Percentiles rank a stretch among this genome's conserved stretches.
Conservation (phyloP, 2,797 vertebrate genomes). For the Ciconia nigra region DNA sequence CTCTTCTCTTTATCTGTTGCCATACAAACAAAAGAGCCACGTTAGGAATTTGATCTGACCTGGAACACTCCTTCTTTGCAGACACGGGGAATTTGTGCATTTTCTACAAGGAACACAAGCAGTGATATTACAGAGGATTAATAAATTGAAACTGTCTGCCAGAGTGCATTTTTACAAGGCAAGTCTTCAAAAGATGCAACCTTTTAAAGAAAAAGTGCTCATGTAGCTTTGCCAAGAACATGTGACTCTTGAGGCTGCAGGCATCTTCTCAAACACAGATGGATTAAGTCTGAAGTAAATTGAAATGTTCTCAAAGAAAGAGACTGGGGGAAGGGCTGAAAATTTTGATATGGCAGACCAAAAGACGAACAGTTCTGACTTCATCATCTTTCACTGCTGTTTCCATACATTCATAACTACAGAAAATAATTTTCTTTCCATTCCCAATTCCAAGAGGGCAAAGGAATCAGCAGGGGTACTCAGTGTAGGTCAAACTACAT, state of each 20-base stretch:
- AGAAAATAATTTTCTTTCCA: background rate
- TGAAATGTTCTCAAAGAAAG: background rate
- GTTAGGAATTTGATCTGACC: background rate
- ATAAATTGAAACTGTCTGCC: background rate
- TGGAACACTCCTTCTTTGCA: background rate
- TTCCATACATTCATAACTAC: background rate
- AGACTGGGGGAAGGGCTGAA: background rate
- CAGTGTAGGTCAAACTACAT: background rate
- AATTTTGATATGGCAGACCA: background rate
- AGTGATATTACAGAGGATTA: background rate
- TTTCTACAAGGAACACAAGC: background rate
- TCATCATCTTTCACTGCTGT: background rate
- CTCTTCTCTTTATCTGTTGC: background rate
- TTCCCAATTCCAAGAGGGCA: background rate
- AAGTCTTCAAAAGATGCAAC: background rate
- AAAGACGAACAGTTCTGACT: background rate
- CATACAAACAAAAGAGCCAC: background rate
- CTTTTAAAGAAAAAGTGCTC: background rate
- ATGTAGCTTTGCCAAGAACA: background rate
- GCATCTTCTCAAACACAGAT: background rate
- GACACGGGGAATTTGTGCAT: rapidly evolving
- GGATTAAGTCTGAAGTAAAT: background rate
- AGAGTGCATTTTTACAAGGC: background rate
- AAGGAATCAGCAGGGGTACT: background rate
- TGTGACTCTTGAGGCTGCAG: background rate